A percentile compares a stretch with the other conserved stretches of the same genome.
Evolutionary conservation across 2,113 vertebrate genomes (phyloP).

Genomic region (Plotosus lineatus): DNA sequence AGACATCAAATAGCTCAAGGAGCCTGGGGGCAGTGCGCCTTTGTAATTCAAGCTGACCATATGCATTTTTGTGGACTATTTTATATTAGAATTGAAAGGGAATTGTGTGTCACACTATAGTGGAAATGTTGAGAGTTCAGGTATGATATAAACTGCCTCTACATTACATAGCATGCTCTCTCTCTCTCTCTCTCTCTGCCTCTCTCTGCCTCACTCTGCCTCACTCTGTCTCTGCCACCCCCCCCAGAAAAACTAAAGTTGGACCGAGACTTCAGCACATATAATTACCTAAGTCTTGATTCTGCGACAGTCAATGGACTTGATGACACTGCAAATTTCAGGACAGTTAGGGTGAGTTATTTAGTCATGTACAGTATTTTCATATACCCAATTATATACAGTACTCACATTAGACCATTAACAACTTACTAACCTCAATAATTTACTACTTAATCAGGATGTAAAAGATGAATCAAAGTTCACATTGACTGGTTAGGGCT

Average conservation of each 20-base stretch:
- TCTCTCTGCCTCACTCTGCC: conserved; percentile 8
- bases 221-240: conserved; percentile 2
- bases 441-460: neutral
- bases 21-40: conserved; percentile 54
- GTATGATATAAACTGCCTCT: neutral
- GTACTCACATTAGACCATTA: neutral
- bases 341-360: conserved; percentile 77
- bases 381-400: neutral
- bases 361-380: neutral
- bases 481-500: neutral
- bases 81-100: conserved; percentile 40
- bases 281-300: conserved; percentile 95
- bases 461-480: neutral
- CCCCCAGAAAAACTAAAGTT: conserved; percentile 86
- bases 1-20: conserved; percentile 57
- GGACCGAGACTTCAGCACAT: conserved; percentile 89
- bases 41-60: conserved; percentile 62
- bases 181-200: conserved; percentile 13
- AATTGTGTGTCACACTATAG: neutral
- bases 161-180: neutral
- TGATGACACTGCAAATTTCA: conserved; percentile 91
- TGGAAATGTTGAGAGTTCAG: neutral
- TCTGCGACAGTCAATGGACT: conserved; percentile 88
- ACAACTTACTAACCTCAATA: neutral
- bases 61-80: conserved; percentile 47